A percentile compares a stretch with the other conserved stretches of the same genome.
Conservation (phyloP, 2,888 invertebrate genomes). For the Caenorhabditis virilis region DNA sequence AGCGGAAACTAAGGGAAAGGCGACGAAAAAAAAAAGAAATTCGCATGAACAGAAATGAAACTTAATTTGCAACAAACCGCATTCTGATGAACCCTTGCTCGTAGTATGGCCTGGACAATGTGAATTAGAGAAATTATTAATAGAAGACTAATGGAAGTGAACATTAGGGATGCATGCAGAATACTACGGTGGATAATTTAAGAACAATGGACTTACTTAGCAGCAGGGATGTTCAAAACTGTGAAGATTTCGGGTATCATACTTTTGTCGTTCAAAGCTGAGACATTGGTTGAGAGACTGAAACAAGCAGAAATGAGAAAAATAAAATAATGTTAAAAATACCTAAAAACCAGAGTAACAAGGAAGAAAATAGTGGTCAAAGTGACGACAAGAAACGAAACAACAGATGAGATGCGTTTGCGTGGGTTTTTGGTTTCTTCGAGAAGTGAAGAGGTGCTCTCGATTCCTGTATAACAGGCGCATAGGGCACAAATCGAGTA, state of each 20-base stretch:
- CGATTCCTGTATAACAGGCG: constrained; percentile 43
- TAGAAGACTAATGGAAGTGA: no score
- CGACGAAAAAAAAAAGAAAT: constrained; percentile 2
- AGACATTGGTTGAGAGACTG: constrained; percentile 44
- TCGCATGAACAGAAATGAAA: constrained; percentile 8
- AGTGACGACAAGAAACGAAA: constrained; percentile 18
- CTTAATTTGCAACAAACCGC: constrained; percentile 47
- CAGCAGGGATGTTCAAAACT: constrained; percentile 44
- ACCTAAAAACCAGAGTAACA: constrained; percentile 29
- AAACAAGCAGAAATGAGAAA: neutral
- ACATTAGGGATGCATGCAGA: constrained; percentile 6
- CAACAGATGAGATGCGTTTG: constrained; percentile 18
- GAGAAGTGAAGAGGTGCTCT: constrained; percentile 34
- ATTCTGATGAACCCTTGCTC: constrained; percentile 47
- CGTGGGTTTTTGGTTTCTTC: constrained; percentile 47
- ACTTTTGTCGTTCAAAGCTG: constrained; percentile 19
- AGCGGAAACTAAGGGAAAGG: neutral
- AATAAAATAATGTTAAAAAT: neutral
- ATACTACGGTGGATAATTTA: constrained; percentile 3
- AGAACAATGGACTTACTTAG: constrained; percentile 30
- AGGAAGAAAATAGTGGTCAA: constrained; percentile 30
- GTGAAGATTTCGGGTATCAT: constrained; percentile 45
- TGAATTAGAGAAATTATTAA: no score
- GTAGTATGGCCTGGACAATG: constrained; percentile 36
- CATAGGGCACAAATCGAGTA: constrained; percentile 33